Evolutionary conservation across 2,113 vertebrate species (phyloP), one percentile per base, ranked within the genome.

Genomic region (Xiphias gladius): DNA sequence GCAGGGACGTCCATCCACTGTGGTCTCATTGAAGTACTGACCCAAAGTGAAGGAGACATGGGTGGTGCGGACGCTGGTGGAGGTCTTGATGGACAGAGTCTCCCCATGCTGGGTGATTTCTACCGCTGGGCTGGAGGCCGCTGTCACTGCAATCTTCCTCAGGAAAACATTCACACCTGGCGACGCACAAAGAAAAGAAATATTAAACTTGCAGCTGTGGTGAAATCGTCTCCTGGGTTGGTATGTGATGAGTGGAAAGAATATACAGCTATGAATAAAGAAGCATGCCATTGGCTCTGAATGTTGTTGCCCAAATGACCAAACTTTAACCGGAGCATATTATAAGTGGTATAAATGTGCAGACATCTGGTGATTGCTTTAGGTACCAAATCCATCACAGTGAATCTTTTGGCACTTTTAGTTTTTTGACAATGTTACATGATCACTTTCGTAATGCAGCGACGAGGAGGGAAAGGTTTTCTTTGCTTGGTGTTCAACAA

Each of bases 81-180:
- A 97, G 1, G 97, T 99, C 79, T 95, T 96, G 91, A 99, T 98
- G 91, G 97, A 97, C 85, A 99, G 96, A 16, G 79, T 95, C 57
- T 97, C 96, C 0, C 95, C 97, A 12, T 98, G 96, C 90, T 99
- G 97, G 72, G 91, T 94, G 91, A 99, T 98, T 90, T 99, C 96
- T 88, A 98, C 97, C 0, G 96, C 87, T 0, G 98, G 97, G 85
- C 97, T 98, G 32, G 98, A 97, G 0, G 97, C 97, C 0, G 98
- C 97, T 0, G 96, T 93, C 89, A 97, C 96, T 0, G 98, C 98
- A 0, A 98, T 98, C 93, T 98, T 98, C 84, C 97, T 92, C 85
- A 98, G 90, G 92, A 99, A 97, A 90, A 99, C 67, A 1, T 97
- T 98, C 63, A 99, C 97, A 0, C 96, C 98, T 99, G 91, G 19